Base-by-base conservation (phyloP, 2,797 vertebrate species). In the Xiphorhynchus erythropygius region DNA sequence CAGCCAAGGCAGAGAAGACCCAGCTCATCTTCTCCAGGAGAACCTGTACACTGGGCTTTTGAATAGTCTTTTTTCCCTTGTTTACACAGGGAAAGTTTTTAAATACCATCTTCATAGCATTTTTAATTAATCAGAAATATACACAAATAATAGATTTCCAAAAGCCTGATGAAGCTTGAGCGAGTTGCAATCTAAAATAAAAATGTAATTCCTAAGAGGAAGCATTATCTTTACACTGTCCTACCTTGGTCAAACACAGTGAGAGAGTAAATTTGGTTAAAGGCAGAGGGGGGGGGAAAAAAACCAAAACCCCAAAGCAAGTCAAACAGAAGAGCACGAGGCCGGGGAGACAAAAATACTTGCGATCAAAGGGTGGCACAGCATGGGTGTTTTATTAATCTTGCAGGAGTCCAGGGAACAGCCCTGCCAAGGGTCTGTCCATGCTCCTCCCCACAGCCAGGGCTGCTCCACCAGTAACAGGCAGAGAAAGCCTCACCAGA, bases 361-460 rank as follows among this genome's bases (percentile, higher is more conserved):
- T 35, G 52, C 2, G 10, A 76, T 24, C 68, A 41, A 81, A 88
- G 65, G 46, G 41, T 77, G 70, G 23, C 46, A 69, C 17, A 10
- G 79, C 63, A 47, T 0, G 18, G 24, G 32, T 71, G 53, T 64
- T 93, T 52, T 28, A 90, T 37, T n/a, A 42, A 44, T 18, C 49
- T 6, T 28, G 55, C 65, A 75, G 15, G 18, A 78, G 49, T 14
- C 9, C 76, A 39, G 52, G 7, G 21, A 49, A 70, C 7, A 8
- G 63, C 57, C 27, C 53, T 50, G 46, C 76, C 86, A 71, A 52
- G 33, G 16, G 32, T 33, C 17, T 55, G 49, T 17, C 30, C 68
- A n/a, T 0, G 1, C 70, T 84, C 70, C 63, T 62, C 68, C 76
- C 75, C 5, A 0, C 0, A 0, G 28, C 68, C 1, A 0, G 5